Base-by-base conservation (phyloP, 2,888 invertebrate genomes). In the Brachyptera putata region DNA sequence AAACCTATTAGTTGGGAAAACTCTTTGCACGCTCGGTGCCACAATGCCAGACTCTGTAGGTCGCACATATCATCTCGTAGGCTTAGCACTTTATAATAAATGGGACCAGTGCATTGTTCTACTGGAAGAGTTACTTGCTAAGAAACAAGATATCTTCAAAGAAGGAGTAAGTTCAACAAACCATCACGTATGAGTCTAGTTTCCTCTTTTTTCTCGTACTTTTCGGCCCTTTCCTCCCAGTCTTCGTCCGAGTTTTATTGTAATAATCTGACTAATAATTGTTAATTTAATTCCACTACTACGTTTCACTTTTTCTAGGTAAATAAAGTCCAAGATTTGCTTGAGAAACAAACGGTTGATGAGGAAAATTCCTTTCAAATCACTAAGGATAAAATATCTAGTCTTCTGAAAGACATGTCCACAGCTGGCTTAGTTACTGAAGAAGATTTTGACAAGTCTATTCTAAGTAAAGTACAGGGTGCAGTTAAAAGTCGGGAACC, bases 1-100 rank as follows among this genome's bases (percentile, higher is more conserved):
- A 4, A 73, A 80, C 24, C 80, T 84, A 69, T 76, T 92, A 39
- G 79, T 90, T 53, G 95, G 95, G 0, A 96, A 96, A 78, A 90
- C 93, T 1, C 75, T 96, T 55, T 78, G 79, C 34, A 80, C 81
- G 75, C 80, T 85, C 62, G 82, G 84, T 2, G 76, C 79, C 67
- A 69, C 71, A 61, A 69, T 75, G 63, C 56, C 61, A 7, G 77
- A 83, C 65, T 70, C 77, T 62, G 65, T 86, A 4, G 80, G 79
- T 63, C 73, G 76, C 63, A 84, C 84, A 67, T 76, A 82, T 60
- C 77, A 80, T 69, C 70, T 91, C 22, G 72, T 89, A 64, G 91
- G 92, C 3, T 79, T 82, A 72, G 75, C 82, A 2, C 72, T 84
- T 48, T 85, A 83, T 68, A 82, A 83, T 66, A 89, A 90, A 72